These are phyloP conservation scores for Lacerta viridis DNA, from an alignment of 2,797 vertebrate species.

Conservation along the genomic window DNA sequence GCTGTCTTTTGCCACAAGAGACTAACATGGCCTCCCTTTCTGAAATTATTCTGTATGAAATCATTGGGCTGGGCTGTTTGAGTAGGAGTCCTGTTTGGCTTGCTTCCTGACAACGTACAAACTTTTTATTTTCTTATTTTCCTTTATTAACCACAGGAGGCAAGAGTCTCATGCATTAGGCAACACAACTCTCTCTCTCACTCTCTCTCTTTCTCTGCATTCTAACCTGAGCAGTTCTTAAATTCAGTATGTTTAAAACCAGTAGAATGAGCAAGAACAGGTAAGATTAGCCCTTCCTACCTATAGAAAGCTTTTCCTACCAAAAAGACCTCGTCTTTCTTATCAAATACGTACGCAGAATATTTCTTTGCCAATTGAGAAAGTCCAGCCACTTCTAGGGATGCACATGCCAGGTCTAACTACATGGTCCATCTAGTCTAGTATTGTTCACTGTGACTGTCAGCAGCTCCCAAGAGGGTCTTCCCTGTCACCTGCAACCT, in stretches of 20 bases:
- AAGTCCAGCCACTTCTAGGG: neutral
- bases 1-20: neutral
- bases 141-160: neutral
- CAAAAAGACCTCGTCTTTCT: neutral
- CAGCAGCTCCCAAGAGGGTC: neutral
- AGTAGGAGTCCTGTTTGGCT: neutral
- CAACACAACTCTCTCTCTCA: neutral
- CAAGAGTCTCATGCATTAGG: neutral
- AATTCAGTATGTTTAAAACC: neutral
- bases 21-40: neutral
- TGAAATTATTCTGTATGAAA: neutral
- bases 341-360: neutral
- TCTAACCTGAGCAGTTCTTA: neutral
- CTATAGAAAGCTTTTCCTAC: neutral
- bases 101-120: neutral
- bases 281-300: neutral
- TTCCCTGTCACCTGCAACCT: neutral
- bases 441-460: neutral
- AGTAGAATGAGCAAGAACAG: neutral
- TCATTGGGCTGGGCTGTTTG: neutral
- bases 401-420: neutral
- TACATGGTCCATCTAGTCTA: neutral
- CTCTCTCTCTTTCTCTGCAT: neutral
- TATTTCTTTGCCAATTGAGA: constrained; percentile 6
- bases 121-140: neutral